Percentiles rank a stretch among this genome's conserved stretches.
These are phyloP conservation scores for Epistrophella euchroma DNA, from an alignment of 2,888 invertebrate genomes.

Conservation along the genomic window DNA sequence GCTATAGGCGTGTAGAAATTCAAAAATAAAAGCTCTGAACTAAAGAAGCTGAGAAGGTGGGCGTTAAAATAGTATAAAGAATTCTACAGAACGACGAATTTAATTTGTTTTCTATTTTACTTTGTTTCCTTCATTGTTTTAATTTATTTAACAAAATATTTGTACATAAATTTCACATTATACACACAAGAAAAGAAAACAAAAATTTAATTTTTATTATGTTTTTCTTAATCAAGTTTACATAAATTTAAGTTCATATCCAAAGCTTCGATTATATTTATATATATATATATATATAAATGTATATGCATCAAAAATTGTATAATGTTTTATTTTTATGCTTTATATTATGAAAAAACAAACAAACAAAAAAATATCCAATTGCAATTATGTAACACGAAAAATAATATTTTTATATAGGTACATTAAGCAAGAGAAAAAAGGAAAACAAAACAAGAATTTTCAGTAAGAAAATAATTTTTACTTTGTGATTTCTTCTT, in stretches of 20 bases:
- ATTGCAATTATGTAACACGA: conserved; percentile 60
- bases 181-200: conserved; percentile 31
- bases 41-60: conserved; percentile 34
- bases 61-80: conserved; percentile 17
- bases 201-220: conserved; percentile 20
- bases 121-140: conserved; percentile 43
- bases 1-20: conserved; percentile 70
- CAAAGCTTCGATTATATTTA: conserved; percentile 71
- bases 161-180: conserved; percentile 66
- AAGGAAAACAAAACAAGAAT: conserved; percentile 26
- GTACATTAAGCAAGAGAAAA: conserved; percentile 16
- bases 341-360: conserved; percentile 31
- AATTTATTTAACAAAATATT: conserved; percentile 73
- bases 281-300: conserved; percentile 41
- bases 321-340: conserved; percentile 56
- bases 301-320: conserved; percentile 23
- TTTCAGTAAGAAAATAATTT: conserved; percentile 57
- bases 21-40: conserved; percentile 32
- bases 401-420: conserved; percentile 68
- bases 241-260: conserved; percentile 63
- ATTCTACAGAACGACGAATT: conserved; percentile 73
- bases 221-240: conserved; percentile 48
- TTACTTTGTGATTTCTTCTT: conserved; percentile 64
- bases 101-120: conserved; percentile 56
- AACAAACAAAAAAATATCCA: conserved; percentile 51